Evolutionary conservation across 2,888 invertebrate genomes (phyloP).

Genomic region (Apodemia mormo): DNA sequence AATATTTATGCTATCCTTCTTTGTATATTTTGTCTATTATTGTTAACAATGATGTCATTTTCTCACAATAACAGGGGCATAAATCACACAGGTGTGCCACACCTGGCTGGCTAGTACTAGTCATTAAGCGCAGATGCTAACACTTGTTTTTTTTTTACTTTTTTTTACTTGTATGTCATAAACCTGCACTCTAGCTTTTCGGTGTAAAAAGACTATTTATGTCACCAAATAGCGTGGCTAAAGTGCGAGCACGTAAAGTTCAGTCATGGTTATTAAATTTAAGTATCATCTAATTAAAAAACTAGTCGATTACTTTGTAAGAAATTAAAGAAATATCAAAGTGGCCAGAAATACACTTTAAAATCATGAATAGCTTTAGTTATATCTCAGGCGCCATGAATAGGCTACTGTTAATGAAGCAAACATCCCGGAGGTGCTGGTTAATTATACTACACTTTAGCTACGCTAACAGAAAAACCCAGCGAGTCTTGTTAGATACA

Average conservation of each 20-base stretch:
- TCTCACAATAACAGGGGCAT: too few relatives aligned
- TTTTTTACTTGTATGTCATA: too few relatives aligned
- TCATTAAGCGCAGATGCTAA: too few relatives aligned
- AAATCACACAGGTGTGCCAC: too few relatives aligned
- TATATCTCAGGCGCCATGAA: conserved; percentile 1
- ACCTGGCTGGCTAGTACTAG: too few relatives aligned
- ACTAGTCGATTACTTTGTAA: not conserved
- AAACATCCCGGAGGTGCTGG: not conserved
- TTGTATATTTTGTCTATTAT: too few relatives aligned
- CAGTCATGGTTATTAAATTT: not conserved
- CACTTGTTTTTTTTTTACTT: too few relatives aligned
- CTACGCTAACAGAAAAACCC: not conserved
- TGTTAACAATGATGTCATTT: too few relatives aligned
- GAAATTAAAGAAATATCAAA: not conserved
- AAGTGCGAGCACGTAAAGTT: not conserved
- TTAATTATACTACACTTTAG: conserved; percentile 5
- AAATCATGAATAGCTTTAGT: not conserved
- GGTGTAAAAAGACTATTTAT: too few relatives aligned
- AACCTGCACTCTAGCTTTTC: too few relatives aligned
- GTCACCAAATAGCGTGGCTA: too few relatives aligned
- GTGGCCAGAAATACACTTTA: not conserved
- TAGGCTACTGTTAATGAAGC: conserved; percentile 1
- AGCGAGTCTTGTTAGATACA: not conserved
- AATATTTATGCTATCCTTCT: too few relatives aligned
- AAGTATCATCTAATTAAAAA: not conserved